Evolutionary conservation across 2,888 invertebrate species (phyloP), one percentile per base, ranked within the genome.

Genomic region (Papilio protenor): DNA sequence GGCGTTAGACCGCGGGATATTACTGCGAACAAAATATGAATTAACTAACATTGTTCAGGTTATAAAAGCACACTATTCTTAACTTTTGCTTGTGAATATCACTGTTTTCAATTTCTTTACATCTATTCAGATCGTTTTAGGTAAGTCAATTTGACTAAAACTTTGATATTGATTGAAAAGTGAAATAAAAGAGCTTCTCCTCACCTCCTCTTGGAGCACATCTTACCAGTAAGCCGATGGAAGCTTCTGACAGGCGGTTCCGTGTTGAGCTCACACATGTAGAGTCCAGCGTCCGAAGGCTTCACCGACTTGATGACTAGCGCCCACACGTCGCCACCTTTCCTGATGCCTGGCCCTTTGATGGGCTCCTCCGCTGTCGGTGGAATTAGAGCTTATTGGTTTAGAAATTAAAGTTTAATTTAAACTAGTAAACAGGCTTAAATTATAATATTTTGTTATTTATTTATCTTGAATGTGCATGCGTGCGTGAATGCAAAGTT

Each of bases 261-360:
- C 21, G 97, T 97, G 91, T 98, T 98, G 23, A 98, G 96, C 91
- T 98, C 98, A 85, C 98, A 98, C 83, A 96, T 96, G 89, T 98
- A 98, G 55, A 97, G 95, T 1, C 97, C 98, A 0, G 97, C 96
- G 87, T 98, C 98, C 0, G 96, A 94, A 0, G 96, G 92, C 84
- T 95, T 96, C 21, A 96, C 96, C 23, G 95, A 93, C 87, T 96
- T 96, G 85, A 98, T 97, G 80, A 97, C 96, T 73, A 98, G 95
- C 64, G 98, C 97, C 98, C 98, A 98, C 21, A 98, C 97, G 86
- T 97, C 97, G 0, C 97, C 97, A 2, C 97, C 97, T 86, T 95
- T 94, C 70, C 90, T 87, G 79, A 94, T 94, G 0, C 94, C 94
- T 0, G 93, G 93, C 0, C 94, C 94, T 81, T 91, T 92, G 1